Evolutionary conservation across 2,113 vertebrate genomes (phyloP).

Genomic region (Hypocryptadius cinnamomeus): DNA sequence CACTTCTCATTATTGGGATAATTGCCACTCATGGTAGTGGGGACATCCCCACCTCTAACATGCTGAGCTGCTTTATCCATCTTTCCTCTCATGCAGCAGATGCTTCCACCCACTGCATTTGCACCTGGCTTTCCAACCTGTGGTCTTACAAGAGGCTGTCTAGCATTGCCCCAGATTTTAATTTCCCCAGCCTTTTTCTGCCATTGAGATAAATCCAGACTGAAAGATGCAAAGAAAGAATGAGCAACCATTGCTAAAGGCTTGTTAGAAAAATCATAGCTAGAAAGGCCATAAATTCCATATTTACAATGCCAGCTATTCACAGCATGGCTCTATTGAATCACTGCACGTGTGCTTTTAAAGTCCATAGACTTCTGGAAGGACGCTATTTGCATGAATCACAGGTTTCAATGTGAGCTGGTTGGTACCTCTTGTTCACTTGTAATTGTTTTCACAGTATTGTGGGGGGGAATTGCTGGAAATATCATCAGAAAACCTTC

Average conservation of each 20-base stretch:
- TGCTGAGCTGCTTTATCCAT: neutral
- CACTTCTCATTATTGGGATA: neutral
- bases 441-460: neutral
- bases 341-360: neutral
- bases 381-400: neutral
- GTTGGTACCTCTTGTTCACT: neutral
- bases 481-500: neutral
- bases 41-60: neutral
- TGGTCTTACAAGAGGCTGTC: neutral
- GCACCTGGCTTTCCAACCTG: neutral
- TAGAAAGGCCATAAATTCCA: neutral
- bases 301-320: slow-evolving; percentile 18
- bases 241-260: neutral
- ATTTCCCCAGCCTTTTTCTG: neutral
- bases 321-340: slow-evolving; percentile 12
- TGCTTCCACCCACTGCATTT: neutral
- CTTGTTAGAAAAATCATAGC: neutral
- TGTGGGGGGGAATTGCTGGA: neutral
- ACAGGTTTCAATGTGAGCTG: neutral
- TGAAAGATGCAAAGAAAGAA: neutral
- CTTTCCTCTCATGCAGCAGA: neutral
- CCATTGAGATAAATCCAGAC: neutral
- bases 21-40: neutral
- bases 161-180: neutral
- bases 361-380: slow-evolving; percentile 24